phyloP scores from a whole-genome alignment of 2,888 invertebrate species.

The Diploptera punctata region DNA sequence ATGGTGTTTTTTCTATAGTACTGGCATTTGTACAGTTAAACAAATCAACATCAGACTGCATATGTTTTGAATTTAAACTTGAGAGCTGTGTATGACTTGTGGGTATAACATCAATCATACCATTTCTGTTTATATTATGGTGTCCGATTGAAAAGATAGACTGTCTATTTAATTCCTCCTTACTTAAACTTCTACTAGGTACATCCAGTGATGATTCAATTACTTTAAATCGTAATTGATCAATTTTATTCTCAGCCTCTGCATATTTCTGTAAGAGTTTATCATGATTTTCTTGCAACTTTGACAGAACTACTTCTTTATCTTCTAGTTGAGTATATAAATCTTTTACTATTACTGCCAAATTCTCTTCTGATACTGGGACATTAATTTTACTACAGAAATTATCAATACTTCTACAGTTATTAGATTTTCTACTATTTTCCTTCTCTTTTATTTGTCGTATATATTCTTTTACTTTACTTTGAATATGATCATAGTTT shows the following conservation, averaged over 20 bases:
- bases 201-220: neutral
- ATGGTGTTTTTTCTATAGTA: too few species aligned
- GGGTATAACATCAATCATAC: too few species aligned
- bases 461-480: slow-evolving; percentile 48
- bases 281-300: slow-evolving; percentile 2
- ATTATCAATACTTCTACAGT: neutral
- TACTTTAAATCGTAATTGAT: slow-evolving; percentile 1
- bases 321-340: neutral
- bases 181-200: too few species aligned
- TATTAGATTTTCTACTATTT: neutral
- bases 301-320: neutral
- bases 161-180: too few species aligned
- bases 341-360: neutral
- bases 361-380: neutral
- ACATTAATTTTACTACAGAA: neutral
- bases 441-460: slow-evolving; percentile 44
- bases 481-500: slow-evolving; percentile 48
- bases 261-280: slow-evolving; percentile 2
- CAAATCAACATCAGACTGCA: too few species aligned
- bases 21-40: too few species aligned
- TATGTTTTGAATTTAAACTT: too few species aligned
- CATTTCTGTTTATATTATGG: too few species aligned
- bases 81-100: too few species aligned
- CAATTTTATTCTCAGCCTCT: slow-evolving; percentile 15
- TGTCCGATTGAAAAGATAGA: too few species aligned